phyloP scores from a whole-genome alignment of 2,888 invertebrate genomes.

The Lagria hirta region DNA sequence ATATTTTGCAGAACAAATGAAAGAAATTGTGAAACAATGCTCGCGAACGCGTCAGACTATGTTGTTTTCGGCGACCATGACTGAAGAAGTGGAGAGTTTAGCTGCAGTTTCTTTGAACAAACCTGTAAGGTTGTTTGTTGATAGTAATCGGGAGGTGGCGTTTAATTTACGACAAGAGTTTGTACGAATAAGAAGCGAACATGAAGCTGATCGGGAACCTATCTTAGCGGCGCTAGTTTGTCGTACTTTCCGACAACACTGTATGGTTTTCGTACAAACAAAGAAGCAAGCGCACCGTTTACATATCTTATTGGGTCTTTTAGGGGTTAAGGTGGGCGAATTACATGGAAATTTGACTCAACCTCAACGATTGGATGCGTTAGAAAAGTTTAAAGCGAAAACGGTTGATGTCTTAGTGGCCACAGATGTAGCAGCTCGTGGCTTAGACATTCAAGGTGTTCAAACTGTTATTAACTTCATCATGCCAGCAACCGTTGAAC shows the following conservation, averaged over 20 bases:
- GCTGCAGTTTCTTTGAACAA: constrained; percentile 90
- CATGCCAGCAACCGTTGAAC: constrained; percentile 91
- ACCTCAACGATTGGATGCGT: constrained; percentile 86
- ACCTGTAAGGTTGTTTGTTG: constrained; percentile 93
- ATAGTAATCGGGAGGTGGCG: constrained; percentile 94
- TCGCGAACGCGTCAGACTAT: constrained; percentile 91
- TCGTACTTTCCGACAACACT: constrained; percentile 86
- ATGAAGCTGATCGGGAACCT: constrained; percentile 90
- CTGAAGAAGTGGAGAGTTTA: constrained; percentile 93
- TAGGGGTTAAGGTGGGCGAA: constrained; percentile 85
- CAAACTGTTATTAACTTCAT: constrained; percentile 97
- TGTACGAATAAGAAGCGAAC: constrained; percentile 84
- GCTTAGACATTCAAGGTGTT: constrained; percentile 95
- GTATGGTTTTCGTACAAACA: constrained; percentile 95
- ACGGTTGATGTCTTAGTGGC: constrained; percentile 79
- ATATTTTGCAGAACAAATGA: constrained; percentile 98
- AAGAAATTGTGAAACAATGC: constrained; percentile 93
- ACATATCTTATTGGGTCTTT: constrained; percentile 85
- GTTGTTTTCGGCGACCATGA: constrained; percentile 99
- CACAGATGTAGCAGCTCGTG: constrained; percentile 91
- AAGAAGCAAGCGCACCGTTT: constrained; percentile 93
- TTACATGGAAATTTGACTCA: constrained; percentile 97
- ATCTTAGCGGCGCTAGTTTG: constrained; percentile 79
- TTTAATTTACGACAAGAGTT: constrained; percentile 96
- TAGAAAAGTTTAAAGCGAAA: constrained; percentile 85